Evolutionary conservation across 2,888 invertebrate genomes (phyloP).

Genomic region (Synergus laeviventris): DNA sequence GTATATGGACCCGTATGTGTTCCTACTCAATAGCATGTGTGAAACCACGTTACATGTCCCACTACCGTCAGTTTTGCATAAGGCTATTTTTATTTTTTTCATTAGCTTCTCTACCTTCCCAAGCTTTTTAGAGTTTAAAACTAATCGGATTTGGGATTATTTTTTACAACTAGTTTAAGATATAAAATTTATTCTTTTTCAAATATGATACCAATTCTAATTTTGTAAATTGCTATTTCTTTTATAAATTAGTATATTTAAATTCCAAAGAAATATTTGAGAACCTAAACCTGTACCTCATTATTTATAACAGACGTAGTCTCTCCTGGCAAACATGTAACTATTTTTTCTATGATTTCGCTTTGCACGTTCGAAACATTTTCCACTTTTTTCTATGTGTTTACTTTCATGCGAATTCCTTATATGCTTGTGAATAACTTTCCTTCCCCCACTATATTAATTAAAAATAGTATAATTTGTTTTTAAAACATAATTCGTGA

Average conservation of each 20-base stretch:
- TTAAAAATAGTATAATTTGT: not conserved
- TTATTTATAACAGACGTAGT: too few relatives aligned
- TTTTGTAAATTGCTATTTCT: too few relatives aligned
- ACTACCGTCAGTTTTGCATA: conserved; percentile 75
- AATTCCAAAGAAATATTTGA: not conserved
- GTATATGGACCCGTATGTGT: conserved; percentile 76
- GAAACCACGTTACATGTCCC: conserved; percentile 76
- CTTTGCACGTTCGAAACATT: not conserved
- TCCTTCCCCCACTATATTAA: conserved; percentile 38
- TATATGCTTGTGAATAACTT: conserved; percentile 47
- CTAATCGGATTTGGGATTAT: not conserved
- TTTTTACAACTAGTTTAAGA: not conserved
- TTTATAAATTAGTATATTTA: too few relatives aligned
- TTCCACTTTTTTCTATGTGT: not conserved
- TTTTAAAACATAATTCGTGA: not conserved
- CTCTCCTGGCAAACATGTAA: not conserved
- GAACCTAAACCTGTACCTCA: not conserved
- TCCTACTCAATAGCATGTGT: conserved; percentile 77
- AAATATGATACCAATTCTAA: too few relatives aligned
- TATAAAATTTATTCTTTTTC: not conserved
- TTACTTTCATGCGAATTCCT: conserved; percentile 45
- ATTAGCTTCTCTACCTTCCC: conserved; percentile 60
- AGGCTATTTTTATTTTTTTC: conserved; percentile 73
- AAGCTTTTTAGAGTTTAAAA: conserved; percentile 53
- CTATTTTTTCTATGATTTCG: not conserved